Evolutionary conservation across 2,888 invertebrate species (phyloP), one percentile per base, ranked within the genome.

Genomic region (Gasteruption jaculator): DNA sequence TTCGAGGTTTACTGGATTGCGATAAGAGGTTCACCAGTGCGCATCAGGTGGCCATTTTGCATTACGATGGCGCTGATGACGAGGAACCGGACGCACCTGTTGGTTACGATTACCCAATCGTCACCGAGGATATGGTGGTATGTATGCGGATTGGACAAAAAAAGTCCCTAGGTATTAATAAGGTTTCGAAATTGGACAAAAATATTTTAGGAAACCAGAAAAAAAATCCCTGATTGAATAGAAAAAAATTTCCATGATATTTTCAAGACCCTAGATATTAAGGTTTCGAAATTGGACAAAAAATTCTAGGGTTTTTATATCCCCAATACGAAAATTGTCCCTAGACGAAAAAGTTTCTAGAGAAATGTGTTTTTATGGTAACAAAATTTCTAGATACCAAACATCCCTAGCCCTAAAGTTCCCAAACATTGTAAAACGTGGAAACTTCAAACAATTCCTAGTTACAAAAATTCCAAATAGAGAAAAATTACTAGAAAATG

Each of bases 1-100:
- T 72, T 22, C 62, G 69, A 14, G 75, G 74, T 2, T 52, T 73
- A 21, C 71, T 53, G 5, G 48, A 45, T 32, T 56, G 56, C 15
- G 20, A 45, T 10, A 36, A n/a, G 5, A 30, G 26, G 7, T n/a
- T 12, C 11, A 39, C 32, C 5, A 30, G 36, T n/a, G 45, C 53
- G 6, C 42, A 44, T 4, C 47, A 52, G 26, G 46, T 45, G 3
- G 58, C 57, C n/a, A 41, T 57, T 14, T 50, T 58, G 11, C 53
- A 48, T 31, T 58, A 58, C 27, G 40, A 36, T 34, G 45, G 43
- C 29, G 43, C 44, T 1, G 33, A 29, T 2, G 16, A 30, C 2
- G 33, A 8, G 6, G 43, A 49, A 19, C 58, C 58, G 3, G 12
- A 20, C 5, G 50, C 42, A 18, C 22, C 37, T 11, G 49, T 46